Conservation (phyloP, 2,888 invertebrate species). For the Choristoneura rosaceana region DNA sequence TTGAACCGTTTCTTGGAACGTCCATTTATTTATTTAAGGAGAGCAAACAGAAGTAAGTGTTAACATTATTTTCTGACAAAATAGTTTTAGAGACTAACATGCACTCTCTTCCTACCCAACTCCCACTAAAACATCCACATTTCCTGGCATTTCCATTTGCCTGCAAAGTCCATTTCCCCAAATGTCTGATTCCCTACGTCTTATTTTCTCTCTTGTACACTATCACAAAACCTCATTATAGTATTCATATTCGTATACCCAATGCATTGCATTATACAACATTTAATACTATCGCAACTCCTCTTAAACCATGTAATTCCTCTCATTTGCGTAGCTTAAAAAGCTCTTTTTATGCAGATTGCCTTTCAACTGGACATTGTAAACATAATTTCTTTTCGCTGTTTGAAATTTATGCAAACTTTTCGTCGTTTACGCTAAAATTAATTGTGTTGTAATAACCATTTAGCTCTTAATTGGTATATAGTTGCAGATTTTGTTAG, state of each 20-base stretch:
- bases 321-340: constrained; percentile 14
- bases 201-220: no score
- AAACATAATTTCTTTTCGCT: constrained; percentile 12
- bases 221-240: not conserved
- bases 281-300: constrained; percentile 8
- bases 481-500: not conserved
- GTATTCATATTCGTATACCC: not conserved
- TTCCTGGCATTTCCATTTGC: no score
- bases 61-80: no score
- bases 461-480: not conserved
- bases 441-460: not conserved
- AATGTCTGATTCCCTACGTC: no score
- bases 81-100: no score
- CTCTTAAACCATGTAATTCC: constrained; percentile 21
- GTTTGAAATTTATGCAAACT: constrained; percentile 18
- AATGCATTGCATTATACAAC: not conserved
- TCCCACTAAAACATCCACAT: no score
- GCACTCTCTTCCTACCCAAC: no score
- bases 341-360: constrained; percentile 22
- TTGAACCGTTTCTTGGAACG: no score
- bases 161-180: no score
- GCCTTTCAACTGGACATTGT: constrained; percentile 15
- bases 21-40: no score
- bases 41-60: no score
- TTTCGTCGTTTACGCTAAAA: constrained; percentile 3